A percentile compares a stretch with the other conserved stretches of the same genome.
Evolutionary conservation across 1,140 invertebrate genomes (phyloP).

Genomic region (Drosophila takahashii): DNA sequence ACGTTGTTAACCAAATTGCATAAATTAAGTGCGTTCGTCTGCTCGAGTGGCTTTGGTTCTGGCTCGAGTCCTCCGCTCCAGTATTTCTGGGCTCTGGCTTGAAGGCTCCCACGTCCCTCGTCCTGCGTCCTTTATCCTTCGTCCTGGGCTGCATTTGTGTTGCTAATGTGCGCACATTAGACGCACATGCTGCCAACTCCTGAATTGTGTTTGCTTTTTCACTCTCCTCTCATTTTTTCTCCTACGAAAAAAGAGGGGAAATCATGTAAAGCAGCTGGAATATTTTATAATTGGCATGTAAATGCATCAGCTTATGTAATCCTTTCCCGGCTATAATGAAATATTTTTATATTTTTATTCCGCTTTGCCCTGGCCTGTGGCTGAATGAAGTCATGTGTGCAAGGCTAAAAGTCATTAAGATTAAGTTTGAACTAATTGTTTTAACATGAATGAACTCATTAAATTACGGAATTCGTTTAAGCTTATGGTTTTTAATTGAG

Average conservation of each 20-base stretch:
- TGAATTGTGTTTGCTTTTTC: conserved; percentile 31
- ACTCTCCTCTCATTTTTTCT: conserved; percentile 3
- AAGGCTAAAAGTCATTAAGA: conserved; percentile 40
- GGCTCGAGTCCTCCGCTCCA: conserved; percentile 37
- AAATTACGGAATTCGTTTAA: not conserved
- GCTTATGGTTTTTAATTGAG: not conserved
- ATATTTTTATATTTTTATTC: conserved; percentile 6
- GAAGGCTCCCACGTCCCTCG: conserved; percentile 13
- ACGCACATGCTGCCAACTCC: conserved; percentile 66
- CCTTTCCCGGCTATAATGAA: conserved; percentile 24
- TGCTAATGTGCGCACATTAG: conserved; percentile 82
- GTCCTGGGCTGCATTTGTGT: conserved; percentile 66
- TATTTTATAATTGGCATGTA: conserved; percentile 67
- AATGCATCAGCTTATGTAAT: conserved; percentile 42
- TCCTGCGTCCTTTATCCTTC: conserved; percentile 22
- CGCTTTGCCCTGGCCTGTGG: conserved; percentile 11
- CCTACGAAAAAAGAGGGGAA: not conserved
- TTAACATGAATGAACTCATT: conserved; percentile 19
- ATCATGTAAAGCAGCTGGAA: conserved; percentile 47
- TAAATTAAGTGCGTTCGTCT: conserved; percentile 83
- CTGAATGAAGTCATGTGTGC: conserved; percentile 16
- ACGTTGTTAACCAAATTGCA: conserved; percentile 83
- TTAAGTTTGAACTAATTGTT: conserved; percentile 41
- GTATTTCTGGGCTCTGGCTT: conserved; percentile 23
- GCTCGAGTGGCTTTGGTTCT: conserved; percentile 71